phyloP scores from a whole-genome alignment of 2,113 vertebrate species.

The Centropristis striata region DNA sequence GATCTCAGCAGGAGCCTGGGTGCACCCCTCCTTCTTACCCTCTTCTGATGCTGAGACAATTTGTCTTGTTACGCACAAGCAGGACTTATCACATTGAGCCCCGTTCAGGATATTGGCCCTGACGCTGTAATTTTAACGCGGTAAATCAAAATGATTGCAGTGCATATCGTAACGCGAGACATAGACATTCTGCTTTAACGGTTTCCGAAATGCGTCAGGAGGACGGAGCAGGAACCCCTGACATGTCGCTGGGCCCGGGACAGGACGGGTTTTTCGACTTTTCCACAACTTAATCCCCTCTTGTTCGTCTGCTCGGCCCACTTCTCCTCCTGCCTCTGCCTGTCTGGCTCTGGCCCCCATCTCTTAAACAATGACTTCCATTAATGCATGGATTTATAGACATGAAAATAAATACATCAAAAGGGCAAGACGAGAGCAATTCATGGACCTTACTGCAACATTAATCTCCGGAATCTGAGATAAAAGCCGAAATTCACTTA shows the following conservation, averaged over 20 bases:
- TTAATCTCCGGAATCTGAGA: constrained; percentile 61
- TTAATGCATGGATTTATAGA: constrained; percentile 72
- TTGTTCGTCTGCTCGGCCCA: constrained; percentile 10
- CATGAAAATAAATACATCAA: constrained; percentile 69
- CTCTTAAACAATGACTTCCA: constrained; percentile 47
- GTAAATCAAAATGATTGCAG: constrained; percentile 76
- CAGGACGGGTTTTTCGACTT: constrained; percentile 28
- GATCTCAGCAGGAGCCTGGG: constrained; percentile 52
- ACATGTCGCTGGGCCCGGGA: constrained; percentile 12
- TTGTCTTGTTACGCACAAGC: constrained; percentile 56
- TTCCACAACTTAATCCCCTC: constrained; percentile 39
- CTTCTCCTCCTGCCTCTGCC: neutral
- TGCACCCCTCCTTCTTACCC: constrained; percentile 43
- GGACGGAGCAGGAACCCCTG: constrained; percentile 17
- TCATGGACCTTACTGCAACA: constrained; percentile 41
- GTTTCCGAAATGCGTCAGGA: constrained; percentile 46
- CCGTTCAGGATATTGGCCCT: constrained; percentile 48
- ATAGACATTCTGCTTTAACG: constrained; percentile 50
- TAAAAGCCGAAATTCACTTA: constrained; percentile 57
- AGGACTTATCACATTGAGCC: constrained; percentile 44
- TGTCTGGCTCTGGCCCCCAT: neutral
- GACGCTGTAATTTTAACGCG: constrained; percentile 50
- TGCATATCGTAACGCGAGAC: constrained; percentile 32
- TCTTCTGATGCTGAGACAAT: constrained; percentile 58
- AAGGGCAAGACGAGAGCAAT: constrained; percentile 40